A percentile compares a stretch with the other conserved stretches of the same genome.
Conservation (phyloP, 2,888 invertebrate genomes). For the Parnassius orleans region DNA sequence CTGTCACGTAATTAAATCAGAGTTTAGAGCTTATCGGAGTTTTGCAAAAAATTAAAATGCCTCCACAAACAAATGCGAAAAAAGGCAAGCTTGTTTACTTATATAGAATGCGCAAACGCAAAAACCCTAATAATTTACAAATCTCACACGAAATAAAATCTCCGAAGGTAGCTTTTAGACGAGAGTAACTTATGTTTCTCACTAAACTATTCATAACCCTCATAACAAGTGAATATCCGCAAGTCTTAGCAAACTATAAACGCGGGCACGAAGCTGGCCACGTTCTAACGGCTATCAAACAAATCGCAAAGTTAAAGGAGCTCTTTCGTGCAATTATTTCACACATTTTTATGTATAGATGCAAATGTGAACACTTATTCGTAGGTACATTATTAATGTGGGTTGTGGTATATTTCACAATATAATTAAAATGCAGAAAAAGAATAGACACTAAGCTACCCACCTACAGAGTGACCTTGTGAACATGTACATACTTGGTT, state of each 20-base stretch:
- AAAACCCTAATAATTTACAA: conserved; percentile 3
- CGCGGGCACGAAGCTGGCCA: not conserved
- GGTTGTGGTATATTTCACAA: not conserved
- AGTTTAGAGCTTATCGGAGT: too few relatives aligned
- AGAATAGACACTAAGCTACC: too few relatives aligned
- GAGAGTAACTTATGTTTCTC: not conserved
- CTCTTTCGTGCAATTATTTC: conserved; percentile 25
- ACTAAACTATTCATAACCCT: conserved; percentile 3
- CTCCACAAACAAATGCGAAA: too few relatives aligned
- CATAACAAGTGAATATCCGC: conserved; percentile 11
- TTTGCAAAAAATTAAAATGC: too few relatives aligned
- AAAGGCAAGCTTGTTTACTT: too few relatives aligned
- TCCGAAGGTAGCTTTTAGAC: not conserved
- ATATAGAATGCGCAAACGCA: not conserved
- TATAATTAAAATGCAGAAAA: not conserved
- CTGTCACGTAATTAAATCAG: too few relatives aligned
- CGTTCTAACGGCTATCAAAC: not conserved
- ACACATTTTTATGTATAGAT: not conserved
- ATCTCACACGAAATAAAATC: not conserved
- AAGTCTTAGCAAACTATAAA: conserved; percentile 5
- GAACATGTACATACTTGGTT: not conserved
- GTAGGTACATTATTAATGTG: not conserved
- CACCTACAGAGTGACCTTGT: too few relatives aligned
- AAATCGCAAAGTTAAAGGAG: conserved; percentile 2
- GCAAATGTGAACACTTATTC: not conserved